Conservation (phyloP, 1,140 invertebrate genomes). For the Episyrphus balteatus region DNA sequence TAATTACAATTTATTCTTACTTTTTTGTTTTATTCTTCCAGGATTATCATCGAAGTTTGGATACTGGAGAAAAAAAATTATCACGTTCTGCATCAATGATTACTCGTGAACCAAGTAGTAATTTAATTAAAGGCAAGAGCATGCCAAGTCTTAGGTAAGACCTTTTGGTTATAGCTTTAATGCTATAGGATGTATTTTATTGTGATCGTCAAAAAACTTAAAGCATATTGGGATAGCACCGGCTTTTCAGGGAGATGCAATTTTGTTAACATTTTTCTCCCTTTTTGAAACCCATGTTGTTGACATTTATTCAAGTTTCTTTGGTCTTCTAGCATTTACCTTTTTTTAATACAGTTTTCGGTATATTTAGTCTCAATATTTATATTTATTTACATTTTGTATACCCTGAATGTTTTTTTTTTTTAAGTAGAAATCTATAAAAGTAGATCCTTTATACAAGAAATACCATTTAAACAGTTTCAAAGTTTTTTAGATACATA, state of each 20-base stretch:
- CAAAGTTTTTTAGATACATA: no score
- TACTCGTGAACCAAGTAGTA: conserved; percentile 45
- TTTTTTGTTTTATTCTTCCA: conserved; percentile 26
- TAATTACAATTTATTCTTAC: background rate
- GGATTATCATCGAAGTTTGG: conserved; percentile 69
- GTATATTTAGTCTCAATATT: background rate
- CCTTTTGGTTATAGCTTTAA: background rate
- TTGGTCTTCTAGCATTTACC: background rate
- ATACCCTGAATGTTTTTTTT: no score
- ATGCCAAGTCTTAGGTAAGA: conserved; percentile 87
- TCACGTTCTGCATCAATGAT: conserved; percentile 53
- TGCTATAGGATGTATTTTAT: background rate
- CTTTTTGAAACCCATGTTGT: no score
- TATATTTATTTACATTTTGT: no score
- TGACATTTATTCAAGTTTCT: no score
- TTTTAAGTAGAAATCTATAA: no score
- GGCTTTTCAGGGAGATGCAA: background rate
- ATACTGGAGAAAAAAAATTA: conserved; percentile 60
- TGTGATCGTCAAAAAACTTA: background rate
- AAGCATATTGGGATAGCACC: background rate
- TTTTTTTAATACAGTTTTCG: background rate
- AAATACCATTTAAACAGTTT: no score
- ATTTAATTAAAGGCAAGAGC: conserved; percentile 84
- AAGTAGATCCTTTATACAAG: no score
- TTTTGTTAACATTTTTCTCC: no score